Evolutionary conservation across 2,888 invertebrate species (phyloP).

Genomic region (Schizotus pectinicornis): DNA sequence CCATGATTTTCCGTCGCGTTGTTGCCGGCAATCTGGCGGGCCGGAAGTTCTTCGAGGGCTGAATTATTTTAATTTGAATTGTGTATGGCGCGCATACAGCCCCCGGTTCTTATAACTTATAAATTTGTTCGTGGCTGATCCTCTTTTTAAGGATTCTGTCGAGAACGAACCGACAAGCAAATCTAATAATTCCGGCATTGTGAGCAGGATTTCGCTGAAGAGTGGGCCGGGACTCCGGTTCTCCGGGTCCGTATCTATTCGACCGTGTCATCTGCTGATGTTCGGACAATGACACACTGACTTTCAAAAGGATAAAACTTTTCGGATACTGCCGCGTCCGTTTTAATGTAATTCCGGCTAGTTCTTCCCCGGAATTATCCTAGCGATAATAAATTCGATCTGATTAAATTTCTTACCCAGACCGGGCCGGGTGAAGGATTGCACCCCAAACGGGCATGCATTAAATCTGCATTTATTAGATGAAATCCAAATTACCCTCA

Average conservation of each 20-base stretch:
- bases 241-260: constrained; percentile 16
- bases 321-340: neutral
- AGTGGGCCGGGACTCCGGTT: no score
- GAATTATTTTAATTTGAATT: neutral
- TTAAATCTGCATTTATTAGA: no score
- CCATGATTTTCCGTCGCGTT: neutral
- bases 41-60: neutral
- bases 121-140: no score
- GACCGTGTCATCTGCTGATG: constrained; percentile 28
- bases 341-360: no score
- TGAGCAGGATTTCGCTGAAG: constrained; percentile 26
- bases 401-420: no score
- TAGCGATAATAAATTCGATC: no score
- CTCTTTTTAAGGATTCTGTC: constrained; percentile 16
- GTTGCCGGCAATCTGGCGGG: neutral
- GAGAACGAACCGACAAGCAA: constrained; percentile 22
- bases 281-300: constrained; percentile 20
- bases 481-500: no score
- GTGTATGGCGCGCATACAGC: no score
- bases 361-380: no score
- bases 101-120: no score
- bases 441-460: no score
- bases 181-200: constrained; percentile 37
- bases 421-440: no score
- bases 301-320: constrained; percentile 17